phyloP scores from a whole-genome alignment of 2,888 invertebrate genomes.

The Agriopis aurantiaria region DNA sequence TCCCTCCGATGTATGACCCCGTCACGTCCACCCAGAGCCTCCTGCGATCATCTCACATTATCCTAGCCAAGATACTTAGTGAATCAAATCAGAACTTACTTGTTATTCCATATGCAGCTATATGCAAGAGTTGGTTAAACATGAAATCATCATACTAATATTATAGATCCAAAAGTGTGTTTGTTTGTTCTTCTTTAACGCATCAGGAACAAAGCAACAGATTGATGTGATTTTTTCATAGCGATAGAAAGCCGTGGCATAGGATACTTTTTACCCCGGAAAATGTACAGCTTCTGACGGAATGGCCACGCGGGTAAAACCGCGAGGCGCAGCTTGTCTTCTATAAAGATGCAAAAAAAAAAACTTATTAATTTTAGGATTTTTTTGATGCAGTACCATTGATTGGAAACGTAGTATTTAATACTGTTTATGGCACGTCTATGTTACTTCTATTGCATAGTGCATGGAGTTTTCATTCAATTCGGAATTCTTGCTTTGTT shows the following conservation, averaged over 20 bases:
- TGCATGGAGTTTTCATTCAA: background rate
- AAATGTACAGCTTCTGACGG: too few species aligned
- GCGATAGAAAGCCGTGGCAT: too few species aligned
- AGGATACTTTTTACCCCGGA: too few species aligned
- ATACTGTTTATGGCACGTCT: background rate
- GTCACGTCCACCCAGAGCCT: constrained; percentile 51
- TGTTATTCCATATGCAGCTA: background rate
- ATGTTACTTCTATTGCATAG: background rate
- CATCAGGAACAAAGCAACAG: too few species aligned
- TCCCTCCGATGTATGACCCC: constrained; percentile 61
- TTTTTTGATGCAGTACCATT: too few species aligned
- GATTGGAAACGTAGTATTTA: background rate
- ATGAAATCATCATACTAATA: background rate
- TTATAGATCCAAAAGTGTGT: too few species aligned
- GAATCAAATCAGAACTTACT: constrained; percentile 4
- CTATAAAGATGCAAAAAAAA: too few species aligned
- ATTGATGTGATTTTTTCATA: too few species aligned
- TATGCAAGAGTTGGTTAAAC: background rate
- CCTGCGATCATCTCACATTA: constrained; percentile 35
- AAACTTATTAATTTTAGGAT: too few species aligned
- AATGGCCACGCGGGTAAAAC: too few species aligned
- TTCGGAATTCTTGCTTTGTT: background rate
- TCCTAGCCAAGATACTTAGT: constrained; percentile 27
- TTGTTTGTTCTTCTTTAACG: too few species aligned
- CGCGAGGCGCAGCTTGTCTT: too few species aligned